Evolutionary conservation across 2,113 vertebrate species (phyloP), one percentile per base, ranked within the genome.

Genomic region (Oryzias woworae): DNA sequence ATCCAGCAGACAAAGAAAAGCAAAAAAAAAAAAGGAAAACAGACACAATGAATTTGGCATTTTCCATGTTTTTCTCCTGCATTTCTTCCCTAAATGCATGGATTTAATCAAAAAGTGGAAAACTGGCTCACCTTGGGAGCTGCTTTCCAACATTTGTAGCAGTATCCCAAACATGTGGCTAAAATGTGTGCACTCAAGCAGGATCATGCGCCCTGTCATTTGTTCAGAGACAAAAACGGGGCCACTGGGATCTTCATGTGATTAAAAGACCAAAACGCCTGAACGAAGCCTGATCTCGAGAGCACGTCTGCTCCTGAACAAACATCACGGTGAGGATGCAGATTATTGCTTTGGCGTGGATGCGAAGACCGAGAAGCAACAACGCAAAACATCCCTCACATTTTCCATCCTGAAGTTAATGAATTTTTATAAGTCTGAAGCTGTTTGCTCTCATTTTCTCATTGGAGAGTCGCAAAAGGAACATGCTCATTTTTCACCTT

Each of bases 331-430:
- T 62, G 18, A 66, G 43, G 78, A 80, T 83, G 69, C 72, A 78
- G 80, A 80, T 85, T 75, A 85, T 3, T 66, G 62, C 49, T 24
- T 47, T 86, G 87, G 74, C 73, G 2, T 48, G 14, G 58, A 44
- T 71, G 49, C 26, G 7, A 42, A 70, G 70, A 53, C 48, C 15
- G 23, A 71, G 80, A 69, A 20, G 67, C 74, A 80, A 74, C 16
- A 48, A 77, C 76, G 70, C 16, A 5, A 66, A 63, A 60, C 70
- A 64, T 61, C 75, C 63, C 69, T 83, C 84, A 82, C 69, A 70
- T 88, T 91, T 90, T 87, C 79, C 82, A 63, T 47, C 42, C 66
- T 56, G 71, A 80, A 78, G 71, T 82, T 73, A 26, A 87, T 88
- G 68, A 28, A 75, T 84, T 87, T 88, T 89, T 85, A 85, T 26